Evolutionary conservation across 2,113 vertebrate genomes (phyloP).

Genomic region (Coptodon bakossiorum): DNA sequence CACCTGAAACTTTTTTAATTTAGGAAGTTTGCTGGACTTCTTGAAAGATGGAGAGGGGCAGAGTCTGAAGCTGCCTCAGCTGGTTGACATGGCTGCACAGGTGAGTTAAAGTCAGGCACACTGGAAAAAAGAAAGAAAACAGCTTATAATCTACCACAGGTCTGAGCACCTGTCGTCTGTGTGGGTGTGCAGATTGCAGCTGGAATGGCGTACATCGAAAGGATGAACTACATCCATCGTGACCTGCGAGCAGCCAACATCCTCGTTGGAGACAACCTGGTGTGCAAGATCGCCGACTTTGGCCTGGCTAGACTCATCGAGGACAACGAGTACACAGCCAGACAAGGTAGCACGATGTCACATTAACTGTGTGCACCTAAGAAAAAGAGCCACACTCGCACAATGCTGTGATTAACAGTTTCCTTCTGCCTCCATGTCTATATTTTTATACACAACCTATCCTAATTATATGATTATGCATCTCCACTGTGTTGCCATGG

Average conservation of each 20-base stretch:
- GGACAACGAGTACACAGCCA: constrained; percentile 94
- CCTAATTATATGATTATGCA: constrained; percentile 31
- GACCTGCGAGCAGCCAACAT: constrained; percentile 96
- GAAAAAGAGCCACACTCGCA: background rate
- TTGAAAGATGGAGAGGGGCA: constrained; percentile 84
- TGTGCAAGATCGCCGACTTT: constrained; percentile 97
- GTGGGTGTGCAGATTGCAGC: constrained; percentile 75
- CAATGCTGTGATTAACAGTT: constrained; percentile 7
- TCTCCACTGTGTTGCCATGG: constrained; percentile 51
- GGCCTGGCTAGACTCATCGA: constrained; percentile 93
- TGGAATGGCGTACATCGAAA: constrained; percentile 96
- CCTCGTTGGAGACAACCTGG: constrained; percentile 89
- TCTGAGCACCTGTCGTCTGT: background rate
- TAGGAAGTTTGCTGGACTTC: constrained; percentile 94
- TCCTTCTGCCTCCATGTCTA: constrained; percentile 24
- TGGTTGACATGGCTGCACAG: constrained; percentile 97
- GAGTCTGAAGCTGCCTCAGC: constrained; percentile 82
- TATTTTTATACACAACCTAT: constrained; percentile 43
- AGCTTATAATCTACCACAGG: background rate
- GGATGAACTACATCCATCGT: constrained; percentile 98
- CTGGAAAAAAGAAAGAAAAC: background rate
- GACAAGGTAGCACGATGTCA: constrained; percentile 78
- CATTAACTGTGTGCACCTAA: background rate
- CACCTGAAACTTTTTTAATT: background rate
- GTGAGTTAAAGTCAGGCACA: constrained; percentile 45